Percentiles rank a stretch among this genome's conserved stretches.
Evolutionary conservation across 2,888 invertebrate genomes (phyloP).

Genomic region (Schizotus pectinicornis): DNA sequence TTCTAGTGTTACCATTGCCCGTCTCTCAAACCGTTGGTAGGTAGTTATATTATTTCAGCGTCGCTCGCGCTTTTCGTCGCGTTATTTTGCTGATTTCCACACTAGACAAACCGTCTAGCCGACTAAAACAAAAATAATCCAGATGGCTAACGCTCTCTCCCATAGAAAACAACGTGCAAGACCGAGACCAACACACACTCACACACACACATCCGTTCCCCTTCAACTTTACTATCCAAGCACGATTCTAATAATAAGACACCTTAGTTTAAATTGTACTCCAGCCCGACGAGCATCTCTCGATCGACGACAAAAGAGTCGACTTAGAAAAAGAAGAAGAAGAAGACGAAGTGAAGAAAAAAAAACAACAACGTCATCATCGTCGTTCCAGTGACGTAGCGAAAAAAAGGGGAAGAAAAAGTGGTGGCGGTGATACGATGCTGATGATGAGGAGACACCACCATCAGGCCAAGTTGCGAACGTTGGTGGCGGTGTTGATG

Average conservation of each 20-base stretch:
- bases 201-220: slow-evolving; percentile 21
- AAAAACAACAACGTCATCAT: background rate
- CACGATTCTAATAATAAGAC: slow-evolving; percentile 35
- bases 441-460: too few relatives aligned
- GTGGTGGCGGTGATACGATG: background rate
- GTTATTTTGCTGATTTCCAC: slow-evolving; percentile 19
- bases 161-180: slow-evolving; percentile 14
- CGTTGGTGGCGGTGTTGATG: too few relatives aligned
- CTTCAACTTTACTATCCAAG: slow-evolving; percentile 28
- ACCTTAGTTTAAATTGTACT: slow-evolving; percentile 35
- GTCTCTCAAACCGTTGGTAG: background rate
- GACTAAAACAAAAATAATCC: slow-evolving; percentile 21
- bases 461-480: too few relatives aligned
- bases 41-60: slow-evolving; percentile 8
- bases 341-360: background rate
- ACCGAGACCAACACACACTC: slow-evolving; percentile 15
- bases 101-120: slow-evolving; percentile 27
- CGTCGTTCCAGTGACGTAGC: background rate
- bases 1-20: background rate
- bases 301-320: background rate
- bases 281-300: slow-evolving; percentile 26
- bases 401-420: background rate
- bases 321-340: background rate
- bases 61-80: slow-evolving; percentile 7
- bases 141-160: background rate